Percentiles rank a stretch among this genome's conserved stretches.
Conservation (phyloP, 2,888 invertebrate genomes). For the Dioctria linearis region DNA sequence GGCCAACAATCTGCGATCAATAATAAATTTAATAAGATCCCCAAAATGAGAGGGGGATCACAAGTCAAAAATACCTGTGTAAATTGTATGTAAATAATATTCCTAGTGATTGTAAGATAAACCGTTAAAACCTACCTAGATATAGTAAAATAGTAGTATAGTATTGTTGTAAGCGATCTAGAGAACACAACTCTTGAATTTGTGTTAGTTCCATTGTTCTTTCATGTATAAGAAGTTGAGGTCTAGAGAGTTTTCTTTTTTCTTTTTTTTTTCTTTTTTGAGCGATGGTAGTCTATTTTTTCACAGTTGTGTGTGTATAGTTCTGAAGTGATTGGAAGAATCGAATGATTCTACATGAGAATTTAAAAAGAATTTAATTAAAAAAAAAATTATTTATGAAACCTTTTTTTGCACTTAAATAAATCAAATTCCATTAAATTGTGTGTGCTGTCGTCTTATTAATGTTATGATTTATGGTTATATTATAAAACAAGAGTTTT, state of each 20-base stretch:
- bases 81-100: conserved; percentile 33
- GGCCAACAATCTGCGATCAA: conserved; percentile 56
- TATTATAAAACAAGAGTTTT: too few relatives aligned
- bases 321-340: conserved; percentile 36
- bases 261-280: conserved; percentile 25
- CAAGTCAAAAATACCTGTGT: conserved; percentile 24
- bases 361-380: conserved; percentile 50
- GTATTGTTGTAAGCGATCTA: background rate
- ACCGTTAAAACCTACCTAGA: conserved; percentile 35
- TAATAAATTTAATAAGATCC: conserved; percentile 17
- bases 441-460: background rate
- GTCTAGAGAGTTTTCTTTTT: background rate
- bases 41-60: background rate
- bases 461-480: too few relatives aligned
- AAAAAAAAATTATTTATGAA: conserved; percentile 56
- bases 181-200: conserved; percentile 32
- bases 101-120: conserved; percentile 27
- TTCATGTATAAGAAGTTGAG: conserved; percentile 22
- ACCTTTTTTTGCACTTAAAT: conserved; percentile 56
- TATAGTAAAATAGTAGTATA: background rate
- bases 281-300: conserved; percentile 51
- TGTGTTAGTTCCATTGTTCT: conserved; percentile 26
- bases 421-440: conserved; percentile 56
- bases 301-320: conserved; percentile 35
- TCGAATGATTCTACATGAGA: conserved; percentile 19